Percentiles rank a stretch among this genome's conserved stretches.
These are phyloP conservation scores for Drosophila pruinosa DNA, from an alignment of 1,140 invertebrate species.

Conservation along the genomic window DNA sequence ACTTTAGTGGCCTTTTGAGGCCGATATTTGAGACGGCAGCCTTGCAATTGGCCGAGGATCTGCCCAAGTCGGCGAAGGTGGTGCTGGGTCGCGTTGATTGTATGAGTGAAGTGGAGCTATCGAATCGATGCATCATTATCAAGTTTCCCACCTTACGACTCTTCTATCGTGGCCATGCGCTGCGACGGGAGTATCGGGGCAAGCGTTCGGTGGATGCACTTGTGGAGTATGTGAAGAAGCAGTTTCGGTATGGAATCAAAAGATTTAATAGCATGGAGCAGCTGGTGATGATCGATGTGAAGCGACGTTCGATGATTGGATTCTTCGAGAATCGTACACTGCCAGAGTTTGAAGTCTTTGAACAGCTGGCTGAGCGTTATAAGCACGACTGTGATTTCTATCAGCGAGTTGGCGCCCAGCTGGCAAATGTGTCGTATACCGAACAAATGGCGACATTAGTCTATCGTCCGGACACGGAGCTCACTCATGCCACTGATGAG, in stretches of 20 bases:
- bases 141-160: constrained; percentile 54
- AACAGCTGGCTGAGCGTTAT: constrained; percentile 37
- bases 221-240: constrained; percentile 33
- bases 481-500: constrained; percentile 37
- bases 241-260: constrained; percentile 19
- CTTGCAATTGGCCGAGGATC: constrained; percentile 1
- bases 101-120: constrained; percentile 10
- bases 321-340: constrained; percentile 25
- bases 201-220: constrained; percentile 37
- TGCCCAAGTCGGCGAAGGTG: constrained; percentile 16
- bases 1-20: constrained; percentile 31
- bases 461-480: constrained; percentile 48
- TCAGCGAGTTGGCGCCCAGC: neutral
- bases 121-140: constrained; percentile 28
- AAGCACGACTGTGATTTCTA: constrained; percentile 64
- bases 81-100: constrained; percentile 51
- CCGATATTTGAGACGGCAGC: constrained; percentile 55
- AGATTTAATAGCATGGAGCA: constrained; percentile 14
- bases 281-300: constrained; percentile 23
- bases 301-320: constrained; percentile 37
- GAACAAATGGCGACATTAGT: constrained; percentile 19
- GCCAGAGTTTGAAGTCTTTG: neutral
- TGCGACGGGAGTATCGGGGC: constrained; percentile 52
- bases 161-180: constrained; percentile 28
- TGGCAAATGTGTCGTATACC: constrained; percentile 14